Evolutionary conservation across 2,888 invertebrate species (phyloP), one percentile per base, ranked within the genome.

Genomic region (Deilephila elpenor): DNA sequence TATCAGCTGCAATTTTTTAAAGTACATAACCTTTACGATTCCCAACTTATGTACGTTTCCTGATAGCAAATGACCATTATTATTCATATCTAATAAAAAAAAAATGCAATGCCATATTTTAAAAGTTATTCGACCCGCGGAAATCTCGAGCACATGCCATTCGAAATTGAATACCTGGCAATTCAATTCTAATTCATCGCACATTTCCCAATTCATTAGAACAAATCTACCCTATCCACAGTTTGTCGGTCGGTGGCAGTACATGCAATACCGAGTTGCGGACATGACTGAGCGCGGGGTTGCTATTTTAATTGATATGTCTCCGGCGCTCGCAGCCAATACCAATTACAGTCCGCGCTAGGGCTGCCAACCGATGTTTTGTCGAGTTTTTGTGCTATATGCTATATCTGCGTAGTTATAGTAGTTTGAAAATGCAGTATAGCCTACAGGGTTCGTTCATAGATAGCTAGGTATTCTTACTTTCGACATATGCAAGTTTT

Each of bases 271-370:
- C 71, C 71, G 60, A 71, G 60, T 84, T 83, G 82, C 81, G 75
- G 78, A 80, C 85, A 84, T 85, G 82, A 80, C 80, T 44, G 67
- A 79, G 84, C 78, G 79, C 77, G 78, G 80, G 75, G 82, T 83
- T 74, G 87, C 88, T 89, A 92, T 92, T 91, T 93, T 93, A 93
- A 93, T 93, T 92, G 92, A 91, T 92, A 91, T 91, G 92, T 93
- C 91, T 88, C 83, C 82, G 83, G 60, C 77, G 79, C 78, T 78
- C 78, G 75, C 84, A 85, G 84, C 79, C 86, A 81, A 83, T 87
- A 86, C 86, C 87, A 85, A 89, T 88, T 85, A 86, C 78, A 78
- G 71, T 19, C 71, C 34, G 34, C 25, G 60, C 60, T 25, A 60
- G 71, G 71, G 59, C 44, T 60, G 60, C 60, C 71, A 20, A 0